Evolutionary conservation across 64 coral and sea anemone species (phyloP).

Genomic region (Stylophora pistillata): DNA sequence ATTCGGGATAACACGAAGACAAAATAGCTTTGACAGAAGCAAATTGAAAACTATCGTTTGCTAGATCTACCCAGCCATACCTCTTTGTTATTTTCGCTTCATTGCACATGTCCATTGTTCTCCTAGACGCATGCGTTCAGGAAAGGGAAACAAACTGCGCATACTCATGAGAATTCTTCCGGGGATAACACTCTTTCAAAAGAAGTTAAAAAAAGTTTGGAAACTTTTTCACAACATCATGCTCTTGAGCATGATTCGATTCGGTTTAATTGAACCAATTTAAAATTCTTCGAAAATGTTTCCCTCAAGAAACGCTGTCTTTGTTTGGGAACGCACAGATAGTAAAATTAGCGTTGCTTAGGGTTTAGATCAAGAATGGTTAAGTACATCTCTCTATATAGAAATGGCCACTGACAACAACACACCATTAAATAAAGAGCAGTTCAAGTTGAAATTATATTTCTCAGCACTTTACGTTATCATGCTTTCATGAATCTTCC

Average conservation of each 20-base stretch:
- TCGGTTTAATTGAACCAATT: too few relatives aligned
- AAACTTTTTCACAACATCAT: background rate
- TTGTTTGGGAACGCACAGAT: background rate
- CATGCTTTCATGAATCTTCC: background rate
- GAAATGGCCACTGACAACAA: background rate
- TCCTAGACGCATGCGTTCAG: background rate
- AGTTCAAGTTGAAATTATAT: background rate
- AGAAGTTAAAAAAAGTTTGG: slow-evolving; percentile 26
- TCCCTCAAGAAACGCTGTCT: background rate
- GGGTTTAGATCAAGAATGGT: too few relatives aligned
- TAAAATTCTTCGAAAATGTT: background rate
- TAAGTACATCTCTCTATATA: too few relatives aligned
- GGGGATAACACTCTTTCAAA: background rate
- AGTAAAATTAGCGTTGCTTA: background rate
- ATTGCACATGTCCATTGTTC: background rate
- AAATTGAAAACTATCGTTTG: background rate
- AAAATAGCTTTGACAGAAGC: background rate
- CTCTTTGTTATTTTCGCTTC: slow-evolving; percentile 6
- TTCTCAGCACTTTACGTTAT: background rate
- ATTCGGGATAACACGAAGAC: background rate
- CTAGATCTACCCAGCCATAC: background rate
- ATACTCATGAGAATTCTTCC: background rate
- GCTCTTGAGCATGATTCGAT: background rate
- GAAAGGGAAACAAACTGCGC: background rate
- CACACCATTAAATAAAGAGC: background rate